Conservation (phyloP, 2,888 invertebrate species). For the Drosophila maculinotata region DNA sequence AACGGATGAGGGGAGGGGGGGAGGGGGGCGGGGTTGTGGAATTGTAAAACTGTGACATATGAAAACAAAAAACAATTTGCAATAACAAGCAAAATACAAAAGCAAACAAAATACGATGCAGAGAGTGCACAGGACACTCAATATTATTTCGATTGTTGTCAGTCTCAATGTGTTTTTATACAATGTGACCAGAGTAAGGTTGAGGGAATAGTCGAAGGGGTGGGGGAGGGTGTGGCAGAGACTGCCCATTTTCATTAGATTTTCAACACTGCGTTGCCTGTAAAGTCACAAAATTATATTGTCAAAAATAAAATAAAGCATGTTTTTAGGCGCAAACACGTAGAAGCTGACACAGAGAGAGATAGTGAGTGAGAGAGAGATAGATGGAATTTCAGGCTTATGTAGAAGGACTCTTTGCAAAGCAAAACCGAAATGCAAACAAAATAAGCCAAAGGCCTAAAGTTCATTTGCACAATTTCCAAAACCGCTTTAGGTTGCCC, state of each 20-base stretch:
- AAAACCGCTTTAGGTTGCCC: constrained; percentile 53
- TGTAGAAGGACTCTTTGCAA: constrained; percentile 20
- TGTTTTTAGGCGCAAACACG: constrained; percentile 63
- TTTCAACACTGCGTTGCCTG: constrained; percentile 55
- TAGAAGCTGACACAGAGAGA: constrained; percentile 3
- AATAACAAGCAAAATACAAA: constrained; percentile 66
- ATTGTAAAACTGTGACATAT: constrained; percentile 46
- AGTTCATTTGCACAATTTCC: constrained; percentile 81
- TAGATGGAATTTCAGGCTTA: constrained; percentile 5
- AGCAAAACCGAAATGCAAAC: constrained; percentile 77
- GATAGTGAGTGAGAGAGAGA: neutral
- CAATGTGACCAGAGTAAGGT: neutral
- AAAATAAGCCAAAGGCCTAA: constrained; percentile 82
- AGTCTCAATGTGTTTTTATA: constrained; percentile 4
- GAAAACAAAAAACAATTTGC: constrained; percentile 76
- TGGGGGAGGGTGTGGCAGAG: constrained; percentile 1
- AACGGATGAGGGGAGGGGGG: neutral
- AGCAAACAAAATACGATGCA: constrained; percentile 56
- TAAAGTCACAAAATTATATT: constrained; percentile 80
- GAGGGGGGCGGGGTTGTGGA: too few species aligned
- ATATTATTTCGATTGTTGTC: constrained; percentile 75
- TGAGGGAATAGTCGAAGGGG: neutral
- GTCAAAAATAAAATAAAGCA: constrained; percentile 80
- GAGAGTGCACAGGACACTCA: constrained; percentile 62
- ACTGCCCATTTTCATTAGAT: constrained; percentile 72